phyloP scores from a whole-genome alignment of 2,797 vertebrate species.

The Sebastes miniatus region DNA sequence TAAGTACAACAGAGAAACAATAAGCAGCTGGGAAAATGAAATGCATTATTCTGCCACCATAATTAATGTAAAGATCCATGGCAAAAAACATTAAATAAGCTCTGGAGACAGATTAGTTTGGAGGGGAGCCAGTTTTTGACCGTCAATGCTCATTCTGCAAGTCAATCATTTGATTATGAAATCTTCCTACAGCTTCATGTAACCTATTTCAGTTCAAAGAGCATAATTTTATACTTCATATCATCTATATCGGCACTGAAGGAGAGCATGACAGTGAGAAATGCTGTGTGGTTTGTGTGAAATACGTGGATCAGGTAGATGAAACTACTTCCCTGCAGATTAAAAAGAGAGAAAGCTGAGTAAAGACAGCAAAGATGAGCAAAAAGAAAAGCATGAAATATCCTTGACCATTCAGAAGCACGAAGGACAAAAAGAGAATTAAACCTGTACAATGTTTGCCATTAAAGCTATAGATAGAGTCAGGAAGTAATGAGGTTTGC shows the following conservation, averaged over 20 bases:
- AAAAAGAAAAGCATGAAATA: not conserved
- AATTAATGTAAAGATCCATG: not conserved
- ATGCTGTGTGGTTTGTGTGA: constrained; percentile 3
- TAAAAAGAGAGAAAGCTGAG: constrained; percentile 24
- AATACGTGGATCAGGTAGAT: constrained; percentile 12
- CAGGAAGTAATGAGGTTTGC: not conserved
- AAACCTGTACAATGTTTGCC: not conserved
- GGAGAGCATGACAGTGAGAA: constrained; percentile 1
- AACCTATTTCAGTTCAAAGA: not conserved
- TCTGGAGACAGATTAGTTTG: not conserved
- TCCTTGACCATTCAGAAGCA: not conserved
- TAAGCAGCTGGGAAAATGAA: not conserved
- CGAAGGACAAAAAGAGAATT: constrained; percentile 6
- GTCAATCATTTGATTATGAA: not conserved
- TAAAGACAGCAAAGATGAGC: constrained; percentile 20
- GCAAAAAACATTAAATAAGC: not conserved
- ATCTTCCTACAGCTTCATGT: not conserved
- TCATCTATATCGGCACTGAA: not conserved
- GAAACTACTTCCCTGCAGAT: constrained; percentile 6
- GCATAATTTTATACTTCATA: not conserved
- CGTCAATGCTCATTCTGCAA: not conserved
- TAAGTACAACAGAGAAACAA: not conserved
- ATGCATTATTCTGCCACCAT: not conserved
- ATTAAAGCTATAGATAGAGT: not conserved
- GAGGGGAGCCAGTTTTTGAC: not conserved